Evolutionary conservation across 2,797 vertebrate species (phyloP).

Genomic region (Rhinoraja longicauda): DNA sequence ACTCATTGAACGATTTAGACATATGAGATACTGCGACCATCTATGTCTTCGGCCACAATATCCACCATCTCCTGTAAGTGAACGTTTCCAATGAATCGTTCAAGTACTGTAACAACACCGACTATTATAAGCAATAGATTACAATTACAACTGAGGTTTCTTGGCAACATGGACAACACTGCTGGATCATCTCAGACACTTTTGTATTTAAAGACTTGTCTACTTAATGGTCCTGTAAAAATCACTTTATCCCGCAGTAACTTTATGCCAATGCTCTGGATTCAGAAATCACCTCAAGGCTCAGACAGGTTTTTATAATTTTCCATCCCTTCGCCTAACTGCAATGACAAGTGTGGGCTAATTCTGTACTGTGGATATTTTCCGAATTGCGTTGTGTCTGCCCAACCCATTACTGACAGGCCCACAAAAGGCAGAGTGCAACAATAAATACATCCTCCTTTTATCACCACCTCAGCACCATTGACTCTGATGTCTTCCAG

Average conservation of each 20-base stretch:
- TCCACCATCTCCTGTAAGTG: too few relatives aligned
- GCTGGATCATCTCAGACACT: not conserved
- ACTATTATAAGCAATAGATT: not conserved
- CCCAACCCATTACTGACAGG: not conserved
- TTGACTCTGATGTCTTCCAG: not conserved
- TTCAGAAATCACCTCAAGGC: not conserved
- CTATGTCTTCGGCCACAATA: too few relatives aligned
- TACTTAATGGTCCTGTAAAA: not conserved
- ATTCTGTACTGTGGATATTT: not conserved
- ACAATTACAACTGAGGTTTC: not conserved
- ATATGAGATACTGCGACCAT: too few relatives aligned
- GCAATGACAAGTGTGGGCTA: not conserved
- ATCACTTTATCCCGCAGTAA: not conserved
- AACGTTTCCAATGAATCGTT: too few relatives aligned
- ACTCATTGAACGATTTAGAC: too few relatives aligned
- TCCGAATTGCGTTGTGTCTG: not conserved
- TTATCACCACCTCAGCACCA: not conserved
- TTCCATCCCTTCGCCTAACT: not conserved
- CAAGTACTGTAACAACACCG: not conserved
- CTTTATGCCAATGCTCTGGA: not conserved
- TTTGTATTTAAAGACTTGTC: not conserved
- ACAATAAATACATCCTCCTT: not conserved
- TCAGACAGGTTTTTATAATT: too few relatives aligned
- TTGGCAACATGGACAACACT: not conserved
- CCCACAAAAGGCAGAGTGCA: not conserved